These are phyloP conservation scores for Helicoverpa zea DNA, from an alignment of 1,140 invertebrate genomes.

Conservation along the genomic window DNA sequence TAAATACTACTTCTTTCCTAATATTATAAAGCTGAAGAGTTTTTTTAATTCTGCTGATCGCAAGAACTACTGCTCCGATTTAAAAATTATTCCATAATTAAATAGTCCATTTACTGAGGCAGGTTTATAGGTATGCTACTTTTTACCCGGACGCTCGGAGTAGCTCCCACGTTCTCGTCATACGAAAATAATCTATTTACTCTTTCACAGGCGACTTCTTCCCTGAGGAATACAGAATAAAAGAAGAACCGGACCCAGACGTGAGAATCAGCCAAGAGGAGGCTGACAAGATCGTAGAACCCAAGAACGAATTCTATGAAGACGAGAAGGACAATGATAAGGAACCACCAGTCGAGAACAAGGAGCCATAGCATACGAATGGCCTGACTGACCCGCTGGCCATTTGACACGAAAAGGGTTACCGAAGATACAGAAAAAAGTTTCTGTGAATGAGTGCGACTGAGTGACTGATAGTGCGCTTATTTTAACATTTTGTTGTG, in stretches of 20 bases:
- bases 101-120: no score
- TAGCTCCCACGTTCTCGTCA: no score
- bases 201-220: constrained; percentile 87
- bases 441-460: constrained; percentile 52
- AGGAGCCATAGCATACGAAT: constrained; percentile 77
- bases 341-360: constrained; percentile 69
- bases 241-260: constrained; percentile 94
- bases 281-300: constrained; percentile 94
- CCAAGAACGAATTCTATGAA: constrained; percentile 97
- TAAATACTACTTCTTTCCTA: no score
- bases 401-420: constrained; percentile 66
- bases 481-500: not conserved
- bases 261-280: constrained; percentile 93
- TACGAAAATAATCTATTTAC: not conserved
- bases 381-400: constrained; percentile 62
- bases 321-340: constrained; percentile 95
- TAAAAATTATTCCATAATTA: no score
- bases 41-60: no score
- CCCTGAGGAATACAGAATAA: constrained; percentile 89
- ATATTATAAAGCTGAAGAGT: no score
- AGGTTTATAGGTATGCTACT: not conserved
- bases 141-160: not conserved
- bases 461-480: constrained; percentile 5
- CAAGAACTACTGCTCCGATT: no score
- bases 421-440: constrained; percentile 60